Evolutionary conservation across 2,113 vertebrate species (phyloP), one percentile per base, ranked within the genome.

Genomic region (Chlamydotis undulata): DNA sequence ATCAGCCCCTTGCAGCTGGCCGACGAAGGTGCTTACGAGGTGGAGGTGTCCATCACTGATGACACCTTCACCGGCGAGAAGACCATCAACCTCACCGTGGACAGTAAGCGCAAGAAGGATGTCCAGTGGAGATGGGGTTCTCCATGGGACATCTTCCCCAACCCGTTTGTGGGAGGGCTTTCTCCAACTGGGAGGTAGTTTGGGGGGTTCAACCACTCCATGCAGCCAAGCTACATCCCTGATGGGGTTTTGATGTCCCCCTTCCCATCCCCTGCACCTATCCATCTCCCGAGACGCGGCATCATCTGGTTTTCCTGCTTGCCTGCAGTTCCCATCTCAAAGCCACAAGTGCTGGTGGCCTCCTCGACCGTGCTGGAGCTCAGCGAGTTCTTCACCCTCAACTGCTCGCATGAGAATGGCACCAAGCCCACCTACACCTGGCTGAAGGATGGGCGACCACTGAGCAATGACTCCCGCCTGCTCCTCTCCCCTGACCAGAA

Each of bases 31-130:
- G 98, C 96, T 2, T 99, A 99, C 0, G 99, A 99, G 41, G 99
- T 99, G 43, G 99, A 99, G 98, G 99, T 99, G 96, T 99, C 99
- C 96, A 99, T 99, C 97, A 99, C 99, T 0, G 99, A 99, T 0
- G 99, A 99, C 83, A 99, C 98, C 4, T 99, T 99, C 93, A 98
- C 99, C 0, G 99, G 99, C 22, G 99, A 99, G 96, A 98, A 99
- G 91, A 98, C 98, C 97, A 99, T 99, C 96, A 98, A 98, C 57
- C 99, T 99, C 85, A 99, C 99, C 0, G 99, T 99, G 61, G 99
- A 99, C 61, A 99, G 99, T 99, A 98, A 95, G 98, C 26, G 6
- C 75, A 9, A 21, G 19, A 17, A 57, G 33, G 61, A 17, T 1
- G 1, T 8, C 22, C 52, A 2, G 24, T 12, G 24, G 75, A 55